Conservation (phyloP, 64 coral and sea anemone genomes). For the Stichodactyla helianthus region DNA sequence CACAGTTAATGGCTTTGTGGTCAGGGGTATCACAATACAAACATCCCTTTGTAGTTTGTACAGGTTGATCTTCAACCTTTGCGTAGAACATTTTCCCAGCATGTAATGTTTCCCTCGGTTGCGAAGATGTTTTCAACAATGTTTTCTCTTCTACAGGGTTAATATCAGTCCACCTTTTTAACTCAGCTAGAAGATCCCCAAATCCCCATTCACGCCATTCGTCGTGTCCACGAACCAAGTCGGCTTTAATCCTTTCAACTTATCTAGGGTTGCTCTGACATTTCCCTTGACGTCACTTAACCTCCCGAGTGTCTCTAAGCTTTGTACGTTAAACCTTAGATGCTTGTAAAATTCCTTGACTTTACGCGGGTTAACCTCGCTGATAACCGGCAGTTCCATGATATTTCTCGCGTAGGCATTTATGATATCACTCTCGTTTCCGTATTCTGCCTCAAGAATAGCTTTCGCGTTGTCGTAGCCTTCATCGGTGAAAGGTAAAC, state of each 20-base stretch:
- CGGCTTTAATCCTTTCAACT: conserved; percentile 20
- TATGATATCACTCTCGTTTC: conserved; percentile 31
- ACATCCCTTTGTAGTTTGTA: conserved; percentile 24
- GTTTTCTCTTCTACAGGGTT: conserved; percentile 46
- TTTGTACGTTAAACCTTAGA: conserved; percentile 48
- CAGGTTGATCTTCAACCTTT: conserved; percentile 15
- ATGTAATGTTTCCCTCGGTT: not conserved
- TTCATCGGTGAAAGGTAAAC: conserved; percentile 49
- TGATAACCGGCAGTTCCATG: conserved; percentile 36
- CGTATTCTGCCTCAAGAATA: conserved; percentile 23
- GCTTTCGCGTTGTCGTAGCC: conserved; percentile 44
- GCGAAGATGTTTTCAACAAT: not conserved
- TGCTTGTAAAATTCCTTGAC: conserved; percentile 42
- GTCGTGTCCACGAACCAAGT: conserved; percentile 49
- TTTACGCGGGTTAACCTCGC: conserved; percentile 29
- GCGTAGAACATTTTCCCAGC: not conserved
- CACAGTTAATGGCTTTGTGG: conserved; percentile 57
- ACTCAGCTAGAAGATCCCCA: conserved; percentile 23
- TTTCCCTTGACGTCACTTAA: conserved; percentile 55
- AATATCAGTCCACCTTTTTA: conserved; percentile 22
- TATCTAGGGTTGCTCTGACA: conserved; percentile 33
- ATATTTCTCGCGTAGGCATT: conserved; percentile 47
- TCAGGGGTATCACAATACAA: conserved; percentile 39
- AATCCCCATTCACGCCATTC: conserved; percentile 59
- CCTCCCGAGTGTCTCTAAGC: conserved; percentile 50